A percentile compares a stretch with the other conserved stretches of the same genome.
These are phyloP conservation scores for Leptocoma aspasia DNA, from an alignment of 2,113 vertebrate genomes.

Conservation along the genomic window DNA sequence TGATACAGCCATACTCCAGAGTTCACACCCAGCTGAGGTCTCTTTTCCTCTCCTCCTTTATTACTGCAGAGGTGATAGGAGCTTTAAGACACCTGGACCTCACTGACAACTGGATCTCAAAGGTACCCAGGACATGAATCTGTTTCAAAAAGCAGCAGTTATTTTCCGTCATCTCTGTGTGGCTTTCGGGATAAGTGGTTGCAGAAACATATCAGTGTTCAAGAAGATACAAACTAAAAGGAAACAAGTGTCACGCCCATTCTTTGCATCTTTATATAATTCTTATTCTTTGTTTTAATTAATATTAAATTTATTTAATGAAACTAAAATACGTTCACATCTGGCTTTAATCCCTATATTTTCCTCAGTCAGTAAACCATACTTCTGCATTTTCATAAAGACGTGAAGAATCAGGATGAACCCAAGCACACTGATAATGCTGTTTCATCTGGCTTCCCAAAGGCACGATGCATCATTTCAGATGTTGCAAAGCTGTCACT, in stretches of 20 bases:
- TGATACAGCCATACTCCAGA: background rate
- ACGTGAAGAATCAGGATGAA: background rate
- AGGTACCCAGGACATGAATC: background rate
- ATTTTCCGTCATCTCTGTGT: background rate
- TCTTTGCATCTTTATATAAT: background rate
- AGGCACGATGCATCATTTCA: background rate
- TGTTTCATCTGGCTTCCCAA: slow-evolving; percentile 7
- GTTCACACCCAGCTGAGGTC: background rate
- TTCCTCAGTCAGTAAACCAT: background rate
- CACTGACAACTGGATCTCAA: background rate
- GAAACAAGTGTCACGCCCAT: background rate
- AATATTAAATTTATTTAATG: background rate
- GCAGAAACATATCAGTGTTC: background rate
- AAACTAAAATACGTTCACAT: background rate
- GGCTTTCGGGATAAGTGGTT: background rate
- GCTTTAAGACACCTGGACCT: background rate
- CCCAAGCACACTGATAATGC: background rate
- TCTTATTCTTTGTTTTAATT: background rate
- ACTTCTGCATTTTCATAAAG: background rate
- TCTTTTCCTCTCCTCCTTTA: background rate
- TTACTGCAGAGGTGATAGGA: background rate
- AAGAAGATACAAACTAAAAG: background rate
- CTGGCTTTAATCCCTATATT: background rate
- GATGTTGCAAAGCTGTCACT: slow-evolving; percentile 6
- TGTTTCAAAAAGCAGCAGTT: background rate